Evolutionary conservation across 2,113 vertebrate genomes (phyloP), one percentile per base, ranked within the genome.

Genomic region (Riparia riparia): DNA sequence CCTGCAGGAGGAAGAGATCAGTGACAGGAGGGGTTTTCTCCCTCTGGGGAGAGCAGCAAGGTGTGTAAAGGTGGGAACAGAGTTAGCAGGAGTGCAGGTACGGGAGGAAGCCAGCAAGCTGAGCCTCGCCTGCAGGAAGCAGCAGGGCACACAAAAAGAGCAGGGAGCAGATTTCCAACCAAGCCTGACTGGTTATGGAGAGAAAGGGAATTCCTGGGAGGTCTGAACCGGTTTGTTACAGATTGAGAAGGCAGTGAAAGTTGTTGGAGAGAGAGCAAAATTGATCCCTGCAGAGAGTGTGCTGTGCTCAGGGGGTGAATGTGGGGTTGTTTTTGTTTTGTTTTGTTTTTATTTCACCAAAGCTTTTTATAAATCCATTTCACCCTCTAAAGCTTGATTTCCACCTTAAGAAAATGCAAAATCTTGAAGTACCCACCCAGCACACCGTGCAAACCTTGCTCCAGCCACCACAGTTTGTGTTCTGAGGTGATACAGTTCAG

Each of bases 111-210:
- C 4, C 29, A 51, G 60, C 34, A 50, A 76, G 63, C 70, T 69
- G 85, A 65, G 85, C 49, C 24, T 71, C 3, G 2, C 6, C 0
- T 0, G 0, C 28, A 53, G 82, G 65, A 24, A 86, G 69, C 41
- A 49, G 14, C 57, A 68, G 53, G 69, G 68, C 58, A 54, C 25
- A n/a, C 17, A 21, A 18, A 88, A 61, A 60, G 53, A 45, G 24
- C 57, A 87, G 49, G 34, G 70, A 91, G 82, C 32, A 56, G 14
- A 44, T 57, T 64, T 34, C 45, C 85, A 91, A 87, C 60, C 77
- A 85, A 41, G 78, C 49, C 78, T 53, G 53, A 17, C 47, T 18
- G 44, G 71, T 87, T 66, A 17, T 6, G 24, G 73, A 79, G 73
- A 5, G 39, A 83, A 81, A 82, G 28, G 25, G 41, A 93, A 44